Conservation (phyloP, 2,797 vertebrate species). For the Parauchenoglanis ngamensis region DNA sequence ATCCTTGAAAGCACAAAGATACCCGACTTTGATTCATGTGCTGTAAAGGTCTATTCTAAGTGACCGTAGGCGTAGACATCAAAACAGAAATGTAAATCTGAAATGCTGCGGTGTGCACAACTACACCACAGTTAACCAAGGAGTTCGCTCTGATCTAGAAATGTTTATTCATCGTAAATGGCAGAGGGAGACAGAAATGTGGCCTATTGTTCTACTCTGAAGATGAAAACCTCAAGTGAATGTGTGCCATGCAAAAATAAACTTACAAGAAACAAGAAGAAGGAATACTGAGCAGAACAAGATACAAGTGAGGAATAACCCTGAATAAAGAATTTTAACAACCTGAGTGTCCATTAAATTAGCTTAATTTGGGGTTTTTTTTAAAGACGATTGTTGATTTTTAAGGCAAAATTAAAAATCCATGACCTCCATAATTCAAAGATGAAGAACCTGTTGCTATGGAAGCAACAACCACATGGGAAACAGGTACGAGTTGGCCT, state of each 20-base stretch:
- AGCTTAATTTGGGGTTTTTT: background rate
- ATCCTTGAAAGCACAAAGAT: slow-evolving; percentile 1
- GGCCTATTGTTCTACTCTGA: slow-evolving; percentile 15
- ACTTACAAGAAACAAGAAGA: background rate
- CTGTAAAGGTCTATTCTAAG: slow-evolving; percentile 13
- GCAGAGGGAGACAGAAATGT: slow-evolving; percentile 10
- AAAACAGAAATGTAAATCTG: slow-evolving; percentile 27
- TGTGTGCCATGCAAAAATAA: slow-evolving; percentile 18
- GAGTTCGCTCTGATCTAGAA: slow-evolving; percentile 8
- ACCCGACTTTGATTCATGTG: background rate
- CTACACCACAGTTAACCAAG: slow-evolving; percentile 12
- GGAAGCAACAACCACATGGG: background rate
- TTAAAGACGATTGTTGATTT: background rate
- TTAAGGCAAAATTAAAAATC: background rate
- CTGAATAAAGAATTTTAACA: background rate
- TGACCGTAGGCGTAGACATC: slow-evolving; percentile 14
- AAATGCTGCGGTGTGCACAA: background rate
- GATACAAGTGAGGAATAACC: background rate
- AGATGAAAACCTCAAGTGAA: slow-evolving; percentile 23
- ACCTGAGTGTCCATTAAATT: background rate
- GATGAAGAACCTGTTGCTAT: background rate
- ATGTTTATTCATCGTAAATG: slow-evolving; percentile 30
- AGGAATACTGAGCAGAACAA: background rate
- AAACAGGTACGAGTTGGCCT: background rate
- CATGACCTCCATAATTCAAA: background rate